Conservation (phyloP, 2,113 vertebrate genomes). For the Hydrochoerus hydrochaeris region DNA sequence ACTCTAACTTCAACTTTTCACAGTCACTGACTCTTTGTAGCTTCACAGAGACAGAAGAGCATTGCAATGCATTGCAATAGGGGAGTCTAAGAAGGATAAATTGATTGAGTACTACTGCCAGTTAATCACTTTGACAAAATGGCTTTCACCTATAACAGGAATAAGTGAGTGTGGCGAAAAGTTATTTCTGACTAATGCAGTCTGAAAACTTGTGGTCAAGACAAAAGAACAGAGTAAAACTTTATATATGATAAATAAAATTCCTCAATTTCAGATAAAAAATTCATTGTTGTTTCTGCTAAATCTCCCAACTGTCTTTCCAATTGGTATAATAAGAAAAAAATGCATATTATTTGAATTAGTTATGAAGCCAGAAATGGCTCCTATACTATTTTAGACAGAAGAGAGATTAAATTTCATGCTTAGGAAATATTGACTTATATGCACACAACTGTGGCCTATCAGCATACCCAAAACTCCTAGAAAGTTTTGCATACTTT, state of each 20-base stretch:
- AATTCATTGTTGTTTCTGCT: conserved; percentile 60
- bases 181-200: conserved; percentile 66
- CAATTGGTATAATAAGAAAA: conserved; percentile 41
- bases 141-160: conserved; percentile 63
- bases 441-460: neutral
- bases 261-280: conserved; percentile 68
- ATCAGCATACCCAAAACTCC: neutral
- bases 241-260: conserved; percentile 73
- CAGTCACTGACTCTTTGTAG: conserved; percentile 37
- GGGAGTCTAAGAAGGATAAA: conserved; percentile 64
- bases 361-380: conserved; percentile 52
- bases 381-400: conserved; percentile 51
- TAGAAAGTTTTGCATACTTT: conserved; percentile 21
- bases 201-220: conserved; percentile 56
- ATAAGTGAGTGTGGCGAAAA: conserved; percentile 56
- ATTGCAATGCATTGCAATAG: conserved; percentile 52
- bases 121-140: conserved; percentile 76
- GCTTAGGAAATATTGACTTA: conserved; percentile 37
- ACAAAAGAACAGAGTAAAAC: conserved; percentile 45
- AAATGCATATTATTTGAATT: conserved; percentile 69
- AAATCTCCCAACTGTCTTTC: conserved; percentile 65
- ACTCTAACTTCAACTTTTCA: conserved; percentile 55
- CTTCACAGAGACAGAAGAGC: conserved; percentile 30
- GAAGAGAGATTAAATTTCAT: conserved; percentile 59
- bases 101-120: conserved; percentile 63